Evolutionary conservation across 2,888 invertebrate genomes (phyloP).

Genomic region (Tubulanus polymorphus): DNA sequence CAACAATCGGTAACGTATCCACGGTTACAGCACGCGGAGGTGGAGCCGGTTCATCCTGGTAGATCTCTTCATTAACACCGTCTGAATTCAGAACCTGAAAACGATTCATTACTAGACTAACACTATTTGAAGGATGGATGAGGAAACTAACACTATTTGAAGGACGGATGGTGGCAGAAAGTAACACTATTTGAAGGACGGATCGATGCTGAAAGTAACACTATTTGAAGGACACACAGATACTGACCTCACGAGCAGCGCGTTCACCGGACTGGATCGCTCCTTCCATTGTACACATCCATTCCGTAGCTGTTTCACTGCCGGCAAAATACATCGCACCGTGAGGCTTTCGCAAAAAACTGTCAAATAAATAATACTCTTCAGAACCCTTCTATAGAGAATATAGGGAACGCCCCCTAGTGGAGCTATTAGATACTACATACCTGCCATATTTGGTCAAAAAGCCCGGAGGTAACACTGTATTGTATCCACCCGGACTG

Average conservation of each 20-base stretch:
- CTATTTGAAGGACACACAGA: background rate
- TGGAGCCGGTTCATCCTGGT: too few relatives aligned
- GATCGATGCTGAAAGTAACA: background rate
- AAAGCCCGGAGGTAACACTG: conserved; percentile 48
- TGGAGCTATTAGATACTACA: conserved; percentile 10
- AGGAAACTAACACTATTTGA: too few relatives aligned
- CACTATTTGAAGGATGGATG: too few relatives aligned
- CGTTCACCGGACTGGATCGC: conserved; percentile 44
- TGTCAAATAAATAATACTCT: conserved; percentile 18
- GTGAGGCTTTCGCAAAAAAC: conserved; percentile 39
- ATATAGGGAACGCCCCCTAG: too few relatives aligned
- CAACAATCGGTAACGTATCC: too few relatives aligned
- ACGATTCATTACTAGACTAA: too few relatives aligned
- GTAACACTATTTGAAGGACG: too few relatives aligned
- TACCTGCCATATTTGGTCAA: conserved; percentile 46
- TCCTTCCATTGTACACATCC: conserved; percentile 49
- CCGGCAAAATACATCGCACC: conserved; percentile 42
- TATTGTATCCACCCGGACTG: conserved; percentile 54
- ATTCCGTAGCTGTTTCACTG: conserved; percentile 41
- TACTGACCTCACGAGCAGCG: conserved; percentile 41
- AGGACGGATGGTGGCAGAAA: too few relatives aligned
- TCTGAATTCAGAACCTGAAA: too few relatives aligned
- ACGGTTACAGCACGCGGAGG: too few relatives aligned
- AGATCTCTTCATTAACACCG: too few relatives aligned
- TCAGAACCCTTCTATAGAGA: too few relatives aligned